Evolutionary conservation across 2,888 invertebrate species (phyloP).

Genomic region (Drosophila meridiana): DNA sequence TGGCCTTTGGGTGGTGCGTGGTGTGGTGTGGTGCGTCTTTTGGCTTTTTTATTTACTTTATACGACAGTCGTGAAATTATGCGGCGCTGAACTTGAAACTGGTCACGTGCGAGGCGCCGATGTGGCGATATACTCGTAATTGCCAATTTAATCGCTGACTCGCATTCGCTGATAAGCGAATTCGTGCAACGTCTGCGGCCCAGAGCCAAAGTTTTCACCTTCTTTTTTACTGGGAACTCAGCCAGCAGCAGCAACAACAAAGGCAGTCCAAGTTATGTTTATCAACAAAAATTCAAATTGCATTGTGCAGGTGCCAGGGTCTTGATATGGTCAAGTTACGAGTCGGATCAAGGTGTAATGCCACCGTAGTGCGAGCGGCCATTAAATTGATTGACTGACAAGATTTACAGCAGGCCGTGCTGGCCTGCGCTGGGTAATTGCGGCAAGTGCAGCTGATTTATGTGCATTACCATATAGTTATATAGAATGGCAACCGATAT

Average conservation of each 20-base stretch:
- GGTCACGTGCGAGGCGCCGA: slow-evolving; percentile 76
- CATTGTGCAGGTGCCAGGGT: slow-evolving; percentile 42
- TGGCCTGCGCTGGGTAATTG: slow-evolving; percentile 43
- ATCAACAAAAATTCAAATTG: slow-evolving; percentile 50
- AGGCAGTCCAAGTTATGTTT: slow-evolving; percentile 34
- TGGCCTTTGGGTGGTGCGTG: slow-evolving; percentile 16
- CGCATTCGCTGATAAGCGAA: slow-evolving; percentile 67
- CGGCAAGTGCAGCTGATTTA: slow-evolving; percentile 56
- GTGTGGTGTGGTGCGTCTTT: slow-evolving; percentile 17
- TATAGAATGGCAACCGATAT: slow-evolving; percentile 36
- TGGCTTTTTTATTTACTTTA: slow-evolving; percentile 22
- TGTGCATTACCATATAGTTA: slow-evolving; percentile 47
- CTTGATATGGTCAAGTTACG: slow-evolving; percentile 50
- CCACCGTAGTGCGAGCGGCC: slow-evolving; percentile 52
- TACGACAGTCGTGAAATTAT: slow-evolving; percentile 50
- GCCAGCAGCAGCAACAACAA: neutral
- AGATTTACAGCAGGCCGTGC: slow-evolving; percentile 51
- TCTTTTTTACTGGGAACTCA: slow-evolving; percentile 16
- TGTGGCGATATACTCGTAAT: slow-evolving; percentile 73
- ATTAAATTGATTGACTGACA: slow-evolving; percentile 74
- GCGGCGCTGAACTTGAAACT: slow-evolving; percentile 71
- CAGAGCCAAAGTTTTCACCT: slow-evolving; percentile 4
- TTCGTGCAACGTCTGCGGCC: slow-evolving; percentile 35
- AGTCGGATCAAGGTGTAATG: slow-evolving; percentile 58
- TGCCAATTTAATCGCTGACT: slow-evolving; percentile 74